Percentiles rank a stretch among this genome's conserved stretches.
Evolutionary conservation across 2,888 invertebrate species (phyloP).

Genomic region (Halictus ligatus): DNA sequence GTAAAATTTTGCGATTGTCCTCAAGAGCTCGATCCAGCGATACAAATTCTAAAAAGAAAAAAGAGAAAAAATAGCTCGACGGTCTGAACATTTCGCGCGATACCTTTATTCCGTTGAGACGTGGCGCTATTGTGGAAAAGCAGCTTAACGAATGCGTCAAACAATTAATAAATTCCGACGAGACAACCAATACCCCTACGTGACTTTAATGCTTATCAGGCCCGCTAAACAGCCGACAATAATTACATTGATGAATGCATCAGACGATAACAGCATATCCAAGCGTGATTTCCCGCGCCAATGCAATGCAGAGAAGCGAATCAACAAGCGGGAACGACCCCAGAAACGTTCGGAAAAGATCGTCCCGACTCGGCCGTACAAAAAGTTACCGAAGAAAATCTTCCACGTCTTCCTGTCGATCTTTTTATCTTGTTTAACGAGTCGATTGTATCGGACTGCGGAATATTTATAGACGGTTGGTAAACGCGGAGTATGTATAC

Average conservation of each 20-base stretch:
- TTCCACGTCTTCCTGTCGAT: conserved; percentile 26
- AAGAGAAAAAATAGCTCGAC: no score
- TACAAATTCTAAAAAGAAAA: no score
- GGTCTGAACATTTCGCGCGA: not conserved
- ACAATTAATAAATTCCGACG: conserved; percentile 10
- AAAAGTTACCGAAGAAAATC: conserved; percentile 32
- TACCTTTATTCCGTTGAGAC: not conserved
- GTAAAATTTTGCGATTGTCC: no score
- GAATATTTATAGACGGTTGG: conserved; percentile 46
- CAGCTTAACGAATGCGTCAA: not conserved
- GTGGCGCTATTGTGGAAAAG: not conserved
- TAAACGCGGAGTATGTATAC: not conserved
- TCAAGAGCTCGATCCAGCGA: no score
- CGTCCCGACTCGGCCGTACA: not conserved
- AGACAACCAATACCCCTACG: conserved; percentile 7
- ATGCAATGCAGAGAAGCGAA: conserved; percentile 3
- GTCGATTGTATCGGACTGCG: conserved; percentile 34
- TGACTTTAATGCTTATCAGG: conserved; percentile 15
- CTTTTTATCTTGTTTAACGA: conserved; percentile 45
- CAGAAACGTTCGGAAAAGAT: conserved; percentile 13
- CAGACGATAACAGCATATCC: conserved; percentile 20
- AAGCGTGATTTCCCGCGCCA: conserved; percentile 6
- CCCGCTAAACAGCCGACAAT: conserved; percentile 8
- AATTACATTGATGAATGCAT: conserved; percentile 20
- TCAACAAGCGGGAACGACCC: not conserved